Base-by-base conservation (phyloP, 2,888 invertebrate genomes). In the Pyrocoelia pectoralis region DNA sequence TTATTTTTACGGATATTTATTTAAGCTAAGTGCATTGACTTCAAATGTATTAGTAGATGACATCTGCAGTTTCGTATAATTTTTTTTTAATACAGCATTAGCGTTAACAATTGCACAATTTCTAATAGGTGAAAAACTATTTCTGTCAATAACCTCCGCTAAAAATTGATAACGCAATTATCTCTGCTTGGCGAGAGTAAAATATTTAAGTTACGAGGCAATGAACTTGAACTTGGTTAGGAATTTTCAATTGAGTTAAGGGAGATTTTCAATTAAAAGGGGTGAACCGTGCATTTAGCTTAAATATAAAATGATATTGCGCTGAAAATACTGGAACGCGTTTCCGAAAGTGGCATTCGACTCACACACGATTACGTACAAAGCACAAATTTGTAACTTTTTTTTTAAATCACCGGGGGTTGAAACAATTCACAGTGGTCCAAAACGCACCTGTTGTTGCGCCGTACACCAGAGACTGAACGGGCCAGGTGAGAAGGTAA, bases 401-500 rank as follows among this genome's bases (percentile, higher is more conserved):
- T 46, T 46, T 46, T 46, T 46, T n/a, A 17, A 51, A 59, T 29
- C 40, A 59, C 58, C 50, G 43, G 15, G 56, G 52, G 61, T 48
- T 61, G 41, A 28, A 40, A 61, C 50, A 54, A 56, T 19, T 51
- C 49, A 62, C 64, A 56, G 52, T 68, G 68, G 70, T 70, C 66
- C 69, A 69, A 70, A 73, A 74, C 76, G 79, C 80, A 81, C 80
- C 80, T 81, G 80, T 80, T 79, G 79, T 78, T 75, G 77, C 77
- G 76, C 79, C 77, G 76, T 78, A 78, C 76, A 72, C 75, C 75
- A 74, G 75, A 77, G 77, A 80, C 80, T 80, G 80, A 79, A 72
- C 78, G 72, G 74, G 72, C 80, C 80, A 80, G 80, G 80, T 80
- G 80, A 79, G 80, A 77, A 79, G 78, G 75, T 78, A 77, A 69